Conservation (phyloP, 2,113 vertebrate genomes). For the Halichoeres trimaculatus region DNA sequence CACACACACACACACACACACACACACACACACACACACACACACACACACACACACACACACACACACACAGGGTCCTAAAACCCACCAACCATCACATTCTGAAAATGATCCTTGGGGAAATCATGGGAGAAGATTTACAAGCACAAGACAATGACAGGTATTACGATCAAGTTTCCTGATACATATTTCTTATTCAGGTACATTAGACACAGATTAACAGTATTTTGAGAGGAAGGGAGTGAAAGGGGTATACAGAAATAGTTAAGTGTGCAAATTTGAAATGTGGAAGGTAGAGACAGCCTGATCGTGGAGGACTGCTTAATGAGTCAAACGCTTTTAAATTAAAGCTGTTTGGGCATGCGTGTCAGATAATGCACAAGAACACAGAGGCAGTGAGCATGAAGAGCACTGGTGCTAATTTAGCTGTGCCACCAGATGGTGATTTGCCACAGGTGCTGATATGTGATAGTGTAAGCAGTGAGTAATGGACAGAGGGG, state of each 20-base stretch:
- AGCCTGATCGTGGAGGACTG: conserved; percentile 22
- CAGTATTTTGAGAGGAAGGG: conserved; percentile 20
- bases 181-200: conserved; percentile 63
- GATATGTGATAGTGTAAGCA: conserved; percentile 53
- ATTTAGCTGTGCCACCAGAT: conserved; percentile 68
- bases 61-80: conserved; percentile 18
- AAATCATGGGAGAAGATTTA: conserved; percentile 70
- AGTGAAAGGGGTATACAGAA: conserved; percentile 9
- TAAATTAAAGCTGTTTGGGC: conserved; percentile 58
- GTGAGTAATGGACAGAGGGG: conserved; percentile 56
- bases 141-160: conserved; percentile 61
- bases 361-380: conserved; percentile 57
- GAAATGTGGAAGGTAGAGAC: conserved; percentile 8
- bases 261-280: conserved; percentile 4
- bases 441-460: conserved; percentile 71
- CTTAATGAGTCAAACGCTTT: conserved; percentile 64
- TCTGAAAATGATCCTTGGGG: conserved; percentile 54
- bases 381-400: conserved; percentile 50
- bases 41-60: conserved; percentile 25
- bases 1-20: conserved; percentile 19
- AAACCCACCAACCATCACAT: conserved; percentile 34
- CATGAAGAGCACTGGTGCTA: conserved; percentile 60
- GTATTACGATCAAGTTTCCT: conserved; percentile 67
- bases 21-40: too few species aligned
- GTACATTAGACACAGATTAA: conserved; percentile 67